Percentiles rank a stretch among this genome's conserved stretches.
phyloP scores from a whole-genome alignment of 2,888 invertebrate species.

The Litoditis marina region DNA sequence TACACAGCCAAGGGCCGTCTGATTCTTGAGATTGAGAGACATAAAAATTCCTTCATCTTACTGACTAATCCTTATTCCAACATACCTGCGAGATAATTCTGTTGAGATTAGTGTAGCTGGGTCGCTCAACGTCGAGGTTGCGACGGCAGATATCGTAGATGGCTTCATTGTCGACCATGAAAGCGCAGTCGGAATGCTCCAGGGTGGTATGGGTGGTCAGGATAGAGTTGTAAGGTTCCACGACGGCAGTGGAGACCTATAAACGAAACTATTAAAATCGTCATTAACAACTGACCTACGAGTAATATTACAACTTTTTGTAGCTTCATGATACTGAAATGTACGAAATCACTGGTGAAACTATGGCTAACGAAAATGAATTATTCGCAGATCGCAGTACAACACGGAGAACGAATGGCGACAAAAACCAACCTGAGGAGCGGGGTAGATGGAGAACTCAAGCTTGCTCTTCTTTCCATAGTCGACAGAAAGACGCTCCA shows the following conservation, averaged over 20 bases:
- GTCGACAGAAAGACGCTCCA: constrained; percentile 80
- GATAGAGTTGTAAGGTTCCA: constrained; percentile 91
- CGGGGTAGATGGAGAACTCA: constrained; percentile 84
- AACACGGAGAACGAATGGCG: too few relatives aligned
- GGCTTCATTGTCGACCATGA: constrained; percentile 86
- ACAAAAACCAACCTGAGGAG: constrained; percentile 75
- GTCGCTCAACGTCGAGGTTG: constrained; percentile 71
- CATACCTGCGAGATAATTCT: constrained; percentile 77
- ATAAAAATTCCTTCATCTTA: too few relatives aligned
- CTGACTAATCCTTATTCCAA: too few relatives aligned
- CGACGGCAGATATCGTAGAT: constrained; percentile 85
- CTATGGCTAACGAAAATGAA: too few relatives aligned
- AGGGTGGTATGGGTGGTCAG: constrained; percentile 85
- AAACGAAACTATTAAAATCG: constrained; percentile 1
- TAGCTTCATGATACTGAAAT: not conserved
- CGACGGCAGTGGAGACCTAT: constrained; percentile 66
- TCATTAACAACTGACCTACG: too few relatives aligned
- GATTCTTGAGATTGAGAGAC: too few relatives aligned
- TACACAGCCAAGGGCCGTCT: too few relatives aligned
- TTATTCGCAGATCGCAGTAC: too few relatives aligned
- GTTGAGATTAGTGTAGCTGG: constrained; percentile 85
- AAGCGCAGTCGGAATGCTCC: constrained; percentile 67
- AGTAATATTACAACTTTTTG: too few relatives aligned
- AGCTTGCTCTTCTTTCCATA: constrained; percentile 83
- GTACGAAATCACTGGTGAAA: not conserved